phyloP scores from a whole-genome alignment of 2,113 vertebrate species.

The Montifringilla adamsi region DNA sequence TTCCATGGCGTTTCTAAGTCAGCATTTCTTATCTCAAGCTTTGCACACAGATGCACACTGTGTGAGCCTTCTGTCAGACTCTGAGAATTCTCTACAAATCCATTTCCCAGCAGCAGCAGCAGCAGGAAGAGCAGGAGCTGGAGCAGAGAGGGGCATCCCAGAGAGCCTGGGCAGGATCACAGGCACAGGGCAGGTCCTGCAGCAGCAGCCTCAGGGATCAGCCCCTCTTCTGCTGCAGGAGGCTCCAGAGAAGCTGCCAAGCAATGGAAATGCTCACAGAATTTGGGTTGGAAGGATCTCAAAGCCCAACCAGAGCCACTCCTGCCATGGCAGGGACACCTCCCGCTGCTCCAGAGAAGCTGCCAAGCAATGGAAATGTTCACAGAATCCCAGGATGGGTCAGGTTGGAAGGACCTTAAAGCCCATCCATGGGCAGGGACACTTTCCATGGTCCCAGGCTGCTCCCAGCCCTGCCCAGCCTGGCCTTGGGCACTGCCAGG shows the following conservation, averaged over 20 bases:
- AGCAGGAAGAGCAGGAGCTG: conserved; percentile 63
- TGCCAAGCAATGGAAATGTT: not conserved
- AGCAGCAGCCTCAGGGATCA: not conserved
- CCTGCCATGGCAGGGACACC: too few species aligned
- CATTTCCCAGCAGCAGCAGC: not conserved
- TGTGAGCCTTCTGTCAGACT: not conserved
- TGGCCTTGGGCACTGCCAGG: not conserved
- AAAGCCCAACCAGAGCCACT: not conserved
- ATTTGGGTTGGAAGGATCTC: fast-evolving
- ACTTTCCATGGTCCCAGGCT: not conserved
- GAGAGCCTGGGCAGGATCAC: not conserved
- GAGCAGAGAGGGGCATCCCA: conserved; percentile 24
- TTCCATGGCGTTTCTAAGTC: not conserved
- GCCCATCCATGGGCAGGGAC: not conserved
- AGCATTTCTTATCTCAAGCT: not conserved
- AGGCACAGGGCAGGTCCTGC: not conserved
- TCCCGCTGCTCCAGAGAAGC: not conserved
- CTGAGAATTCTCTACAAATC: not conserved
- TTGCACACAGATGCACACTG: not conserved
- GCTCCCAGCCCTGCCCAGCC: not conserved
- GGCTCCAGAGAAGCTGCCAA: not conserved
- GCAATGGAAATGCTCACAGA: not conserved
- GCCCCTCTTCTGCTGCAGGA: not conserved
- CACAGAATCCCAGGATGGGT: not conserved
- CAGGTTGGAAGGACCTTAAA: fast-evolving